Conservation (phyloP, 2,113 vertebrate species). For the Megalops atlanticus region DNA sequence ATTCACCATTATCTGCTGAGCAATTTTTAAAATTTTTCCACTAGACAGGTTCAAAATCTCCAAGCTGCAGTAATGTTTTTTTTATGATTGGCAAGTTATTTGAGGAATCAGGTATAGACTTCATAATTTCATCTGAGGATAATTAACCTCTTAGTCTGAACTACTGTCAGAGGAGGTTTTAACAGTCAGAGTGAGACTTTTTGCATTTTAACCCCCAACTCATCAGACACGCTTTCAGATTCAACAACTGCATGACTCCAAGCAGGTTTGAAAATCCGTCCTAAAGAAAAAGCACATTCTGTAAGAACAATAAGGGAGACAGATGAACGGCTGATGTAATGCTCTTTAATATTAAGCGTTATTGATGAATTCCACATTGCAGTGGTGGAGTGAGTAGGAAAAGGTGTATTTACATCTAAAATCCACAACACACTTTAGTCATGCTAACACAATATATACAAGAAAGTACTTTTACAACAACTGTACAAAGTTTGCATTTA, state of each 20-base stretch:
- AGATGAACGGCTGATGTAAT: constrained; percentile 69
- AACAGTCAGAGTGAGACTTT: too few relatives aligned
- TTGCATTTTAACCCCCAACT: too few relatives aligned
- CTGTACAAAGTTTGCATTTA: constrained; percentile 86
- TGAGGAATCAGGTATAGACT: too few relatives aligned
- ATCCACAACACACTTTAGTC: constrained; percentile 92
- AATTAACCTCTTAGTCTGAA: too few relatives aligned
- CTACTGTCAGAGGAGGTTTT: too few relatives aligned
- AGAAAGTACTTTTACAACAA: constrained; percentile 87
- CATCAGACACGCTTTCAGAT: too few relatives aligned
- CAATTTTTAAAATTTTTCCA: too few relatives aligned
- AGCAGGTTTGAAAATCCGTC: neutral
- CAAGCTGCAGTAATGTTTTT: too few relatives aligned
- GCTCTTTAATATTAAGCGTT: constrained; percentile 84
- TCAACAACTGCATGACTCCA: neutral
- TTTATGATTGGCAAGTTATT: too few relatives aligned
- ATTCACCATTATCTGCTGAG: too few relatives aligned
- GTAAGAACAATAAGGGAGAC: constrained; percentile 25
- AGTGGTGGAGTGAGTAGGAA: constrained; percentile 85
- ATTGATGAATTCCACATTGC: constrained; percentile 94
- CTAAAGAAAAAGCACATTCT: neutral
- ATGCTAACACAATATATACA: constrained; percentile 99
- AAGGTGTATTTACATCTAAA: constrained; percentile 81
- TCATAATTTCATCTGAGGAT: too few relatives aligned
- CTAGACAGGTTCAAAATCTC: too few relatives aligned